Evolutionary conservation across 1,140 invertebrate genomes (phyloP).

Genomic region (Macrobrachium rosenbergii): DNA sequence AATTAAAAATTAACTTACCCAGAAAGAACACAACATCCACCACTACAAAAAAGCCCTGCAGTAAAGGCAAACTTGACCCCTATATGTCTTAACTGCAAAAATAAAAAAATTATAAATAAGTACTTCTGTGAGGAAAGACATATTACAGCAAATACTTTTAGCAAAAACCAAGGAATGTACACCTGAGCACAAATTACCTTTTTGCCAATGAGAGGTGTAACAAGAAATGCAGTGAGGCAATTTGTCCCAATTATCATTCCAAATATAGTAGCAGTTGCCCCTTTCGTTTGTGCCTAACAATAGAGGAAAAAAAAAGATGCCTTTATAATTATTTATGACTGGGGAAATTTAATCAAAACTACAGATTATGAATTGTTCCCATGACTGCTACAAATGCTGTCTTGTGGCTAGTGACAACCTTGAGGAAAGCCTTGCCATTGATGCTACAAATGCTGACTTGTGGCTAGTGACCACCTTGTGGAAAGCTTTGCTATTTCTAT

Average conservation of each 20-base stretch:
- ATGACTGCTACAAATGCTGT: no score
- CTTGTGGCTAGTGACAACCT: no score
- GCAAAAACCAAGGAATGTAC: background rate
- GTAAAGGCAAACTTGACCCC: slow-evolving; percentile 68
- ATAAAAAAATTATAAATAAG: background rate
- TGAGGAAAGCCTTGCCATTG: no score
- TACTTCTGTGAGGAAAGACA: background rate
- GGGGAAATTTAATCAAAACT: background rate
- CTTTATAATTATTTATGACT: background rate
- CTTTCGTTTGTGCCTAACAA: slow-evolving; percentile 68
- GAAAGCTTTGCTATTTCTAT: no score
- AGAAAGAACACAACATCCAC: slow-evolving; percentile 68
- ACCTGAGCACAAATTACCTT: slow-evolving; percentile 61
- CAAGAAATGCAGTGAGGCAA: slow-evolving; percentile 68
- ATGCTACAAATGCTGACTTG: no score
- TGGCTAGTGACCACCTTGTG: no score
- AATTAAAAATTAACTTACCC: slow-evolving; percentile 24
- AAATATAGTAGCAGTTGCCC: slow-evolving; percentile 67
- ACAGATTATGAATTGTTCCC: background rate
- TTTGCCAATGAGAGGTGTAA: slow-evolving; percentile 68
- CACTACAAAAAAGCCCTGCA: slow-evolving; percentile 67
- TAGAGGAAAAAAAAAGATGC: slow-evolving; percentile 6
- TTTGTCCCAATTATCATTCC: slow-evolving; percentile 68
- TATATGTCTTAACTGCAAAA: slow-evolving; percentile 66
- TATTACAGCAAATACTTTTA: background rate